Percentiles rank a stretch among this genome's conserved stretches.
phyloP scores from a whole-genome alignment of 1,140 invertebrate species.

The Gryllus bimaculatus region DNA sequence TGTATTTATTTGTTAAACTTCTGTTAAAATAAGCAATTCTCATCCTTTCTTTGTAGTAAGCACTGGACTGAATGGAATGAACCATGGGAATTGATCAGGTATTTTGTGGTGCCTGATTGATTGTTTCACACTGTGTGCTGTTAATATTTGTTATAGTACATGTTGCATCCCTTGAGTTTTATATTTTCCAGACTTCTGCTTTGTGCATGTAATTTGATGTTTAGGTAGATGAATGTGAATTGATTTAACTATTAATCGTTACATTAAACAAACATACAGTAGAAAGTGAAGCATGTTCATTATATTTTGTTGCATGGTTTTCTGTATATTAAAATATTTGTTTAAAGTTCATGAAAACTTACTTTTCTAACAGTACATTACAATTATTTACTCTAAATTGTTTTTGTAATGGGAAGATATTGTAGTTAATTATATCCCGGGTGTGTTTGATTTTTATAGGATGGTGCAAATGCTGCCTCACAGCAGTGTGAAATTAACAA shows the following conservation, averaged over 20 bases:
- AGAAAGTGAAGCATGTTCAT: background rate
- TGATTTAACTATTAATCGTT: background rate
- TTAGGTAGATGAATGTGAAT: background rate
- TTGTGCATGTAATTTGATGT: background rate
- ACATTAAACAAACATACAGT: background rate
- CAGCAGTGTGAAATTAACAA: background rate
- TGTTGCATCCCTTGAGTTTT: background rate
- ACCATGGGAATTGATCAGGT: conserved; percentile 12
- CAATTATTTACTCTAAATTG: no score
- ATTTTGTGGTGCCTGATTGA: conserved; percentile 7
- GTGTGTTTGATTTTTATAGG: background rate
- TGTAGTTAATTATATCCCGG: no score
- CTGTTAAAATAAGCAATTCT: background rate
- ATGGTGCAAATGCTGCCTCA: background rate
- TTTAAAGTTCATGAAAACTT: background rate
- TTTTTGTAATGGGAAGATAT: no score
- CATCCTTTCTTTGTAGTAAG: conserved; percentile 14
- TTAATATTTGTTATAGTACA: background rate
- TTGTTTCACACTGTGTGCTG: background rate
- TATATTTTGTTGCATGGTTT: background rate
- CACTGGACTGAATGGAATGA: conserved; percentile 12
- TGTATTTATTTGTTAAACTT: background rate
- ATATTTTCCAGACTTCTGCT: background rate
- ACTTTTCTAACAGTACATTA: background rate
- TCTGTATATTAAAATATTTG: background rate